Percentiles rank a stretch among this genome's conserved stretches.
phyloP scores from a whole-genome alignment of 2,797 vertebrate species.

The Acropternis orthonyx region DNA sequence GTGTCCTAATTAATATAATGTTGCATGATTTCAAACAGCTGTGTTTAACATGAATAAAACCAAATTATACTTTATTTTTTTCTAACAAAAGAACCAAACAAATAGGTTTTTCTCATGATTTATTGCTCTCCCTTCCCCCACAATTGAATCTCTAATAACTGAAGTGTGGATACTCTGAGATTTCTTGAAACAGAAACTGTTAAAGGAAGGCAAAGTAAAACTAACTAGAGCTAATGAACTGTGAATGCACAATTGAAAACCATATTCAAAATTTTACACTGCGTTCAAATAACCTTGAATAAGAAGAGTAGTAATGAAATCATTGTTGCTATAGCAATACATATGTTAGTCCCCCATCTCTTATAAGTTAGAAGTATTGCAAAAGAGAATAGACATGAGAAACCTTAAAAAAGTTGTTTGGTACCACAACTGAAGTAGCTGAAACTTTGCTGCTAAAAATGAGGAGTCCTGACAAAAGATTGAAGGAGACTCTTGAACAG shows the following conservation, averaged over 20 bases:
- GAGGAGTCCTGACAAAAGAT: not conserved
- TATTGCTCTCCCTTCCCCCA: not conserved
- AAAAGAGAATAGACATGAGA: not conserved
- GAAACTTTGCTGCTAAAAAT: not conserved
- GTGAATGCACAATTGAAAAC: not conserved
- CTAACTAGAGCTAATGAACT: not conserved
- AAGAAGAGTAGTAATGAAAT: not conserved
- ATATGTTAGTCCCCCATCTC: not conserved
- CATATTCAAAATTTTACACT: not conserved
- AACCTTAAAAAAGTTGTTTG: not conserved
- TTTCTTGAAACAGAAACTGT: not conserved
- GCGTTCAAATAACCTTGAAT: not conserved
- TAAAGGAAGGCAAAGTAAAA: not conserved
- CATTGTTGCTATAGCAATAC: not conserved
- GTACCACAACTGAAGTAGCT: not conserved
- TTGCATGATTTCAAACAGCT: constrained; percentile 20
- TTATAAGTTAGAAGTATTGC: not conserved
- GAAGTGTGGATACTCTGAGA: not conserved
- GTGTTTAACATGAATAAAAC: constrained; percentile 13
- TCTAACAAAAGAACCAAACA: not conserved
- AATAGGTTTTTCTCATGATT: not conserved
- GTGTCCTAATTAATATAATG: constrained; percentile 41
- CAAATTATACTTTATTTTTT: not conserved
- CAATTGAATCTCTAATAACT: not conserved
- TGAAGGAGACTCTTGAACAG: not conserved